phyloP scores from a whole-genome alignment of 2,113 vertebrate species.

The Blennius ocellaris region DNA sequence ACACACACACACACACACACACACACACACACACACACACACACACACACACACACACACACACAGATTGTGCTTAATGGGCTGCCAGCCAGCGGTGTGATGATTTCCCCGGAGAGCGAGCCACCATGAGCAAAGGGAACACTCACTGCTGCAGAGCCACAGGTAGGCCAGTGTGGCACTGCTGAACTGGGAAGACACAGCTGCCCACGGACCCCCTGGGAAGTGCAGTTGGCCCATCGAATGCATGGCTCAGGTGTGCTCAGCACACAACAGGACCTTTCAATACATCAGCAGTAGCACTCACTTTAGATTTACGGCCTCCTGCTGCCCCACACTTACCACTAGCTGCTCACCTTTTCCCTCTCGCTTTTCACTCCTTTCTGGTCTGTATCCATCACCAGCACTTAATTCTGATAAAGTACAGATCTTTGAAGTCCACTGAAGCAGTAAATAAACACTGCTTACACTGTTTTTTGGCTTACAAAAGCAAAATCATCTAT shows the following conservation, averaged over 20 bases:
- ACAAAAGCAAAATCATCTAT: no score
- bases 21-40: neutral
- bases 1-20: neutral
- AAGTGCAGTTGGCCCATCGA: conserved; percentile 37
- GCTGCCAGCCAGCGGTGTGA: conserved; percentile 56
- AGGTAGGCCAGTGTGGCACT: conserved; percentile 71
- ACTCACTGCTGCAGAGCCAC: conserved; percentile 71
- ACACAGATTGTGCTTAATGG: conserved; percentile 49
- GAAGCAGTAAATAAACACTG: no score
- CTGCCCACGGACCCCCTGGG: conserved; percentile 74
- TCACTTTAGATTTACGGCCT: conserved; percentile 45
- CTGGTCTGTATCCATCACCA: neutral
- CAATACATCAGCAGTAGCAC: conserved; percentile 41
- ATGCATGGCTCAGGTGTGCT: conserved; percentile 77
- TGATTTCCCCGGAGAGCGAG: conserved; percentile 72
- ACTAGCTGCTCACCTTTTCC: conserved; percentile 48
- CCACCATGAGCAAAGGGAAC: conserved; percentile 59
- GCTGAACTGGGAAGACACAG: conserved; percentile 69
- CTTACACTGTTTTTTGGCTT: no score
- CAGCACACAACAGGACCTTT: conserved; percentile 56
- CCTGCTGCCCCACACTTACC: conserved; percentile 56
- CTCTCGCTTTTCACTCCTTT: neutral
- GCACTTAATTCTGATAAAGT: conserved; percentile 17
- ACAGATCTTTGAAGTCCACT: no score
- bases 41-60: neutral